Evolutionary conservation across 2,888 invertebrate genomes (phyloP).

Genomic region (Plagodis dolabraria): DNA sequence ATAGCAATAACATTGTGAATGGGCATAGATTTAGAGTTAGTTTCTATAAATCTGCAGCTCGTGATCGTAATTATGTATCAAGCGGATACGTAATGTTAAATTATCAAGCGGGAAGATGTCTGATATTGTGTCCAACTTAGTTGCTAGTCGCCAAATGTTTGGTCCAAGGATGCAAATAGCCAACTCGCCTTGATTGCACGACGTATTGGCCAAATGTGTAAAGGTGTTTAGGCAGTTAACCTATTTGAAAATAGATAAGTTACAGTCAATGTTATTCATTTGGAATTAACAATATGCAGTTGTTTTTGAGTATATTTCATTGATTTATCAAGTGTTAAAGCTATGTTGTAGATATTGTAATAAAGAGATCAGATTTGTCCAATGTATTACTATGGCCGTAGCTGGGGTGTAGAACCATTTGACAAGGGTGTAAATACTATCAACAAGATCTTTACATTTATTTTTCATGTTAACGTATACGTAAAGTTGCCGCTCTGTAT

Average conservation of each 20-base stretch:
- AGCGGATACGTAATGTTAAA: too few species aligned
- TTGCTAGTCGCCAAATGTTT: constrained; percentile 1
- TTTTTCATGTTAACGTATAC: too few species aligned
- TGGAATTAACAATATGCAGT: constrained; percentile 29
- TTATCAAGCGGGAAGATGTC: too few species aligned
- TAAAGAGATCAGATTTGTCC: constrained; percentile 40
- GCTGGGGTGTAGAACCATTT: constrained; percentile 28
- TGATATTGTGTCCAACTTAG: neutral
- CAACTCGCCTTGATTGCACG: neutral
- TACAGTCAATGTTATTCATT: constrained; percentile 61
- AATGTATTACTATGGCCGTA: constrained; percentile 55
- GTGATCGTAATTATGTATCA: too few species aligned
- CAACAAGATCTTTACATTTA: too few species aligned
- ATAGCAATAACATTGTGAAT: too few species aligned
- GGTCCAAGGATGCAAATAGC: neutral
- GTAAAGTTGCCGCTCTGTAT: too few species aligned
- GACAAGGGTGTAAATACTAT: neutral
- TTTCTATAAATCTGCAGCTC: too few species aligned
- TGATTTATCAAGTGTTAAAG: constrained; percentile 21
- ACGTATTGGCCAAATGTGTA: constrained; percentile 4
- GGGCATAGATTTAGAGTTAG: too few species aligned
- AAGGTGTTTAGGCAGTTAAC: constrained; percentile 31
- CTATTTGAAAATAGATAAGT: constrained; percentile 42
- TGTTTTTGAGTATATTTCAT: constrained; percentile 23
- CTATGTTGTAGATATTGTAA: constrained; percentile 42